phyloP scores from a whole-genome alignment of 2,888 invertebrate species.

The Chymomyza fuscimana region DNA sequence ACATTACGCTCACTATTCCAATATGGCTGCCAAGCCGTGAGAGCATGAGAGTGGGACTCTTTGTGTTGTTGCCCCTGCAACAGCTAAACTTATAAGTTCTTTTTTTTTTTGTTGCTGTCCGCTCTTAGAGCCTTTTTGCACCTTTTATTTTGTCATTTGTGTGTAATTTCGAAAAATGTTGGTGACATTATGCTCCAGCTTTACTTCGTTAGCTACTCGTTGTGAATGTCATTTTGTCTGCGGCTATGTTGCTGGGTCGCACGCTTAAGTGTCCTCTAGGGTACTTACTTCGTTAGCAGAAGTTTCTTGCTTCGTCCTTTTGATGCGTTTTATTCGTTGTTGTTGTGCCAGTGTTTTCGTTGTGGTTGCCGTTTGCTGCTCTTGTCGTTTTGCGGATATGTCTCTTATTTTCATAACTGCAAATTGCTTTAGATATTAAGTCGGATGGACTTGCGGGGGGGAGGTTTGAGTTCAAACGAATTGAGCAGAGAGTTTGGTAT shows the following conservation, averaged over 20 bases:
- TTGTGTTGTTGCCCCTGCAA: slow-evolving; percentile 39
- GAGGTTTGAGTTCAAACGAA: neutral
- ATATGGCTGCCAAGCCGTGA: slow-evolving; percentile 20
- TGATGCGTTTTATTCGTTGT: slow-evolving; percentile 25
- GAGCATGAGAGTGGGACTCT: neutral
- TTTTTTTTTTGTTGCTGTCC: slow-evolving; percentile 20
- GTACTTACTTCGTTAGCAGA: slow-evolving; percentile 75
- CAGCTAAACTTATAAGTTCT: slow-evolving; percentile 17
- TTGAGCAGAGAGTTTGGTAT: neutral
- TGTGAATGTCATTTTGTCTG: neutral
- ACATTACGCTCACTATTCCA: slow-evolving; percentile 7
- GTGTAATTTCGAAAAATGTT: slow-evolving; percentile 75
- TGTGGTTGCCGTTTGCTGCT: slow-evolving; percentile 35
- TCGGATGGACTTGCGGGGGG: slow-evolving; percentile 46
- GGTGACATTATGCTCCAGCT: slow-evolving; percentile 62
- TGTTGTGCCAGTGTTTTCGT: slow-evolving; percentile 39
- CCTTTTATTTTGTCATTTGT: slow-evolving; percentile 74
- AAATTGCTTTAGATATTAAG: slow-evolving; percentile 78
- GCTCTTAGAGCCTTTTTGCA: slow-evolving; percentile 55
- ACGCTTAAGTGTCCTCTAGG: slow-evolving; percentile 78
- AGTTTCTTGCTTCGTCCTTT: slow-evolving; percentile 62
- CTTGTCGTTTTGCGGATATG: slow-evolving; percentile 74
- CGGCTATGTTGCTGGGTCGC: slow-evolving; percentile 51
- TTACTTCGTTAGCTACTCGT: slow-evolving; percentile 16
- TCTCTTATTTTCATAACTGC: slow-evolving; percentile 77